These are phyloP conservation scores for Palythoa grandiflora DNA, from an alignment of 92 coral and sea anemone genomes.

Conservation along the genomic window DNA sequence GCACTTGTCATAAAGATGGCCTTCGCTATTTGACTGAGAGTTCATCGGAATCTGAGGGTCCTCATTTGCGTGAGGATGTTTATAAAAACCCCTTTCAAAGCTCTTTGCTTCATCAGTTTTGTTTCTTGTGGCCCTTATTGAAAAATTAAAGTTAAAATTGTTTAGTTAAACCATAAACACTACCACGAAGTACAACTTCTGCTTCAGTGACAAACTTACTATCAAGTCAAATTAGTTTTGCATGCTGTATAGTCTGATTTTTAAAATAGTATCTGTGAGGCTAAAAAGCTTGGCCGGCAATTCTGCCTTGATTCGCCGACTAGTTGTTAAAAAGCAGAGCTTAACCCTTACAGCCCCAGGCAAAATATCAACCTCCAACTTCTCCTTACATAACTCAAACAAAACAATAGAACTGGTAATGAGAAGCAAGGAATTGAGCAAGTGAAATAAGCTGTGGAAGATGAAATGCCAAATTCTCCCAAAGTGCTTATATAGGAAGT, in stretches of 20 bases:
- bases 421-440: too few species aligned
- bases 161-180: not conserved
- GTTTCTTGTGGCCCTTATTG: not conserved
- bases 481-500: too few species aligned
- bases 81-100: not conserved
- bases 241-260: not conserved
- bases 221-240: not conserved
- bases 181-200: not conserved
- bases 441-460: too few species aligned
- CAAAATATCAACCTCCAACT: too few species aligned
- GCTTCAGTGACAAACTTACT: not conserved
- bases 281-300: not conserved
- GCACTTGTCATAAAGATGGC: conserved; percentile 68
- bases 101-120: not conserved
- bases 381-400: too few species aligned
- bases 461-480: too few species aligned
- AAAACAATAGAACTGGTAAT: too few species aligned
- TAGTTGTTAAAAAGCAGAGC: too few species aligned
- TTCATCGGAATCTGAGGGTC: not conserved
- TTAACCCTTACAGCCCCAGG: too few species aligned
- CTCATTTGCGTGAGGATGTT: conserved; percentile 17
- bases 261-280: not conserved
- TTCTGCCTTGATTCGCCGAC: too few species aligned
- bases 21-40: conserved; percentile 31
- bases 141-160: conserved; percentile 1